These are phyloP conservation scores for Pollenia labialis DNA, from an alignment of 2,888 invertebrate genomes.

Conservation along the genomic window DNA sequence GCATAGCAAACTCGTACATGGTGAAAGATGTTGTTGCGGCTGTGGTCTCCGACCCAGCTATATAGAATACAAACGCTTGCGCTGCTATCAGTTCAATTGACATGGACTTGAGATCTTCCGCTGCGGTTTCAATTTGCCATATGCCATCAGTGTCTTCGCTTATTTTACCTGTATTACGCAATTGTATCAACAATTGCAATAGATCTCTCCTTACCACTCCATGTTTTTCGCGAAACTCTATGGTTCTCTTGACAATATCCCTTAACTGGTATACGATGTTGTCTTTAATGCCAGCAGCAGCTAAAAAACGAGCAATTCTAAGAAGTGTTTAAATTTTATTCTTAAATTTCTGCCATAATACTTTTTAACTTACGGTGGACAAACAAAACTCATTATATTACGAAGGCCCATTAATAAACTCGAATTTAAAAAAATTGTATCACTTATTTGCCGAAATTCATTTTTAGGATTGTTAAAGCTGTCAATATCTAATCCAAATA, in stretches of 20 bases:
- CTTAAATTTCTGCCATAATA: not conserved
- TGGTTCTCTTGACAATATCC: slow-evolving; percentile 82
- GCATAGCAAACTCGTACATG: slow-evolving; percentile 83
- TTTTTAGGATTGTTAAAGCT: slow-evolving; percentile 82
- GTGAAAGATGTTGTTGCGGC: slow-evolving; percentile 83
- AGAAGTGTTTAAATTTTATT: not conserved
- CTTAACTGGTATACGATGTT: slow-evolving; percentile 79
- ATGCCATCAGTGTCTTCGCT: slow-evolving; percentile 78
- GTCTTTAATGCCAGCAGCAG: slow-evolving; percentile 75
- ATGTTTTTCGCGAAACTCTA: slow-evolving; percentile 83
- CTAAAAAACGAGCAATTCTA: slow-evolving; percentile 77
- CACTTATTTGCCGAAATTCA: slow-evolving; percentile 78
- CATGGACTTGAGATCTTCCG: slow-evolving; percentile 79
- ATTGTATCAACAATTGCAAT: slow-evolving; percentile 84
- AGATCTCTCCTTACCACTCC: slow-evolving; percentile 84
- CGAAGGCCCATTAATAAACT: slow-evolving; percentile 70
- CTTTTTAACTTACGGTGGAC: slow-evolving; percentile 67
- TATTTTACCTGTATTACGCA: slow-evolving; percentile 83
- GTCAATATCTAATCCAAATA: slow-evolving; percentile 84
- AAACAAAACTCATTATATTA: slow-evolving; percentile 73
- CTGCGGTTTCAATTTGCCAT: slow-evolving; percentile 79
- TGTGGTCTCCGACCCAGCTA: slow-evolving; percentile 85
- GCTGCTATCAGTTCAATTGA: slow-evolving; percentile 82
- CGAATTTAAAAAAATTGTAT: slow-evolving; percentile 41
- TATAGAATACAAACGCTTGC: slow-evolving; percentile 83